Percentiles rank a stretch among this genome's conserved stretches.
Conservation (phyloP, 2,888 invertebrate species). For the Calameuta idolon region DNA sequence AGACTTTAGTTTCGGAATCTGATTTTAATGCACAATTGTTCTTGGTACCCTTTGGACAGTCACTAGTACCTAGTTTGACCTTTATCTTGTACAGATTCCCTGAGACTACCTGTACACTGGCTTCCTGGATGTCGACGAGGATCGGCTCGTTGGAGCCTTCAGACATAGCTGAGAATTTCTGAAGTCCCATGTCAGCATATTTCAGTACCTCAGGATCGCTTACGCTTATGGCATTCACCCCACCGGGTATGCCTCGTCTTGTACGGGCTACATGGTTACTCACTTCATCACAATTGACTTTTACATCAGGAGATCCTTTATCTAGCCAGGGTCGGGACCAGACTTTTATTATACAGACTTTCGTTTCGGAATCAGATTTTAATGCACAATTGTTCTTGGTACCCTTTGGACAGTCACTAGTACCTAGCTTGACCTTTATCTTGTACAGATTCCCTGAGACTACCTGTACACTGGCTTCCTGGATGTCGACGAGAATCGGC, state of each 20-base stretch:
- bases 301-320: conserved; percentile 64
- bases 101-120: conserved; percentile 69
- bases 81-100: conserved; percentile 72
- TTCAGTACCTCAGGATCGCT: conserved; percentile 39
- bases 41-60: conserved; percentile 66
- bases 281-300: conserved; percentile 34
- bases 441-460: conserved; percentile 71
- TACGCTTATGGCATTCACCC: neutral
- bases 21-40: conserved; percentile 52
- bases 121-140: conserved; percentile 66
- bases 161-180: conserved; percentile 43
- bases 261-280: conserved; percentile 3
- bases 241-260: neutral
- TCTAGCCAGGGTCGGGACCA: conserved; percentile 75
- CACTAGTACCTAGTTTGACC: conserved; percentile 71
- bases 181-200: conserved; percentile 37
- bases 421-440: conserved; percentile 72
- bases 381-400: conserved; percentile 48
- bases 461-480: conserved; percentile 68
- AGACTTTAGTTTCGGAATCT: conserved; percentile 55
- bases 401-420: conserved; percentile 69
- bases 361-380: conserved; percentile 46
- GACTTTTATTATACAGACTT: conserved; percentile 68
- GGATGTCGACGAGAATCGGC: conserved; percentile 63
- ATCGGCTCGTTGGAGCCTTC: conserved; percentile 45